A percentile compares a stretch with the other conserved stretches of the same genome.
phyloP scores from a whole-genome alignment of 92 coral and sea anemone genomes.

The Nematostella vectensis region DNA sequence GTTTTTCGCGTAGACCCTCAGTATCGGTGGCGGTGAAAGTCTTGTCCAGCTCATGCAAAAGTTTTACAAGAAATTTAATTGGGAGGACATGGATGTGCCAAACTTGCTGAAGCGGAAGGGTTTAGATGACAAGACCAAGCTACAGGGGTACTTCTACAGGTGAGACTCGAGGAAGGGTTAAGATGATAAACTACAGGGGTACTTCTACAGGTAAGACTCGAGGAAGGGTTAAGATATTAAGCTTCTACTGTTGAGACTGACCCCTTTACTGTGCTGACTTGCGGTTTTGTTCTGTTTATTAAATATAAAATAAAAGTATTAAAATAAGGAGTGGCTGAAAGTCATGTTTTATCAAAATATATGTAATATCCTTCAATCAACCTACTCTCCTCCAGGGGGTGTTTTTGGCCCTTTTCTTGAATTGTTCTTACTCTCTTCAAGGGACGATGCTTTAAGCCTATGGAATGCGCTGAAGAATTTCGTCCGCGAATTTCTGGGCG shows the following conservation, averaged over 20 bases:
- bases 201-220: conserved; percentile 20
- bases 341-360: too few species aligned
- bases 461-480: conserved; percentile 67
- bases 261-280: too few species aligned
- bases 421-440: conserved; percentile 3
- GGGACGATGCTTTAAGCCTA: conserved; percentile 68
- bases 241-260: too few species aligned
- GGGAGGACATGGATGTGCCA: conserved; percentile 63
- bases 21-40: conserved; percentile 88
- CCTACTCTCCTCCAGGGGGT: too few species aligned
- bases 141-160: conserved; percentile 51
- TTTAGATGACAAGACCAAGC: conserved; percentile 49
- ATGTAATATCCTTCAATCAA: too few species aligned
- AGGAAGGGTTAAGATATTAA: conserved; percentile 52
- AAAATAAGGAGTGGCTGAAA: too few species aligned
- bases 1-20: conserved; percentile 24
- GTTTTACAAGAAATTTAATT: conserved; percentile 58
- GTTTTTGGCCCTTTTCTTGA: too few species aligned
- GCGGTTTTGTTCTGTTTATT: too few species aligned
- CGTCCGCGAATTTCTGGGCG: conserved; percentile 26
- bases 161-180: conserved; percentile 33
- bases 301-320: too few species aligned
- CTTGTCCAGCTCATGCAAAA: conserved; percentile 66
- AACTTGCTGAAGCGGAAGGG: conserved; percentile 49
- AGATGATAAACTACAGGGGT: conserved; percentile 55